A percentile compares a stretch with the other conserved stretches of the same genome.
Conservation (phyloP, 2,113 vertebrate species). For the Prietella phreatophila region DNA sequence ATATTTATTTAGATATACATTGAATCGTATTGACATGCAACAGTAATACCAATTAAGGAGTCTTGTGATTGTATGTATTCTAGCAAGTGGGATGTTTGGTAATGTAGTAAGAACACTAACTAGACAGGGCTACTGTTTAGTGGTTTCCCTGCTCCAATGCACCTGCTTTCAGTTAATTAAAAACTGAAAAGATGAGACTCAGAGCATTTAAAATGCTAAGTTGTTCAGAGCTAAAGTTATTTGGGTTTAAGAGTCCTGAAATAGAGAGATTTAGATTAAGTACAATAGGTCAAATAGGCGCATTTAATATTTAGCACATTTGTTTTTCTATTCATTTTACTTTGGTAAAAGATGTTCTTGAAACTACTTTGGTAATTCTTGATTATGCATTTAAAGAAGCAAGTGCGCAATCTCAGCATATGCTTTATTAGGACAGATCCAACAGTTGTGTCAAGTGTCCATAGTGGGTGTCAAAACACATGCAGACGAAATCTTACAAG, state of each 20-base stretch:
- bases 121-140: constrained; percentile 7
- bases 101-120: constrained; percentile 11
- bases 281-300: neutral
- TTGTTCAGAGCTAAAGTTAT: neutral
- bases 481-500: neutral
- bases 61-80: neutral
- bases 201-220: neutral
- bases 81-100: neutral
- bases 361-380: neutral
- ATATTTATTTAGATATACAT: neutral
- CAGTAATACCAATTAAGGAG: neutral
- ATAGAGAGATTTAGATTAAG: neutral
- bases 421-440: neutral
- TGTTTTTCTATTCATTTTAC: neutral
- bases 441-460: neutral
- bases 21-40: neutral
- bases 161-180: constrained; percentile 4
- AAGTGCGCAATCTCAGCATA: neutral
- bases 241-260: neutral
- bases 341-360: neutral
- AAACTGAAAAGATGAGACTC: neutral
- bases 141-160: neutral
- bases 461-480: too few relatives aligned
- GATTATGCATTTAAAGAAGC: neutral
- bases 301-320: neutral